These are phyloP conservation scores for Rotaria sp. DNA, from an alignment of 2,888 invertebrate species.

Conservation along the genomic window DNA sequence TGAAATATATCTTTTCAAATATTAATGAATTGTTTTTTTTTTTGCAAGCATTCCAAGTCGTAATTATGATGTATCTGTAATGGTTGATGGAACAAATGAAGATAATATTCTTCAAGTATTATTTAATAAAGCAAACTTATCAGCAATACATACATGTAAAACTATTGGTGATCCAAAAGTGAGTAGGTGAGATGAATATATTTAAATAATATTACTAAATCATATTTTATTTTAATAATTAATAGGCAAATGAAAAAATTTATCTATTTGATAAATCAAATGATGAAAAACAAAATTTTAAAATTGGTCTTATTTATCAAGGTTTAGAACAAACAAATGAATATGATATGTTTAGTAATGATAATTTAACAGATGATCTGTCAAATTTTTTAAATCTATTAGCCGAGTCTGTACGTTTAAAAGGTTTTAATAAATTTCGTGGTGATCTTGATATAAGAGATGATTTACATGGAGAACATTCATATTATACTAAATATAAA, in stretches of 20 bases:
- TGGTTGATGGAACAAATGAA: not conserved
- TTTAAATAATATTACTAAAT: not conserved
- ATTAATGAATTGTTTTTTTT: not conserved
- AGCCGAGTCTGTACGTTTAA: not conserved
- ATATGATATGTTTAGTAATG: not conserved
- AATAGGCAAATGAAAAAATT: slow-evolving; percentile 10
- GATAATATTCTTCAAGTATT: not conserved
- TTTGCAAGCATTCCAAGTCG: not conserved
- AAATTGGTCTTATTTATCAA: slow-evolving; percentile 7
- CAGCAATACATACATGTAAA: not conserved
- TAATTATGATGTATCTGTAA: not conserved
- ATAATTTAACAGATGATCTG: not conserved
- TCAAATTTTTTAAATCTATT: not conserved
- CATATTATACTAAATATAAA: not conserved
- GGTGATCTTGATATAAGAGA: not conserved
- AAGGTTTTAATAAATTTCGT: not conserved
- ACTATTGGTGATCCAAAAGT: not conserved
- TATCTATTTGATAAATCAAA: not conserved
- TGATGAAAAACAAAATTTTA: slow-evolving; percentile 27
- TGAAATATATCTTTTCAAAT: too few relatives aligned
- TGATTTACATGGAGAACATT: not conserved
- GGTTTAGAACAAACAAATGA: not conserved
- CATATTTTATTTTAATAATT: not conserved
- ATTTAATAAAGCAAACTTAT: not conserved
- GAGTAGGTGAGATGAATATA: not conserved